These are phyloP conservation scores for Metopolophium dirhodum DNA, from an alignment of 1,140 invertebrate species.

Conservation along the genomic window DNA sequence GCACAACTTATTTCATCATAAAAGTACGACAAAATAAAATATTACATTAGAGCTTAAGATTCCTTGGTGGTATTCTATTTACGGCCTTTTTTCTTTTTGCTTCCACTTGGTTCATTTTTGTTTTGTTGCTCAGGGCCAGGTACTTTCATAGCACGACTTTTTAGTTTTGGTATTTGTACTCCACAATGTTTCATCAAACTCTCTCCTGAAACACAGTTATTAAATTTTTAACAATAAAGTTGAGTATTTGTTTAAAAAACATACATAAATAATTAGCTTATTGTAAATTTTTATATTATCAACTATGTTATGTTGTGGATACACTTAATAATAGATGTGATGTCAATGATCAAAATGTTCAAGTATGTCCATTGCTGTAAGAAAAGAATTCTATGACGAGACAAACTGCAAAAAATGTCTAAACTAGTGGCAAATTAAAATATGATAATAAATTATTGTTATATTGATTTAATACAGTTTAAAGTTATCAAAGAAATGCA, in stretches of 20 bases:
- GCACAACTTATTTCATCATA: neutral
- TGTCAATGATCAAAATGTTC: neutral
- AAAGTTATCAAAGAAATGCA: neutral
- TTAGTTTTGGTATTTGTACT: constrained; percentile 90
- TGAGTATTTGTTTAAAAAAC: too few species aligned
- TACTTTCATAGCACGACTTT: constrained; percentile 73
- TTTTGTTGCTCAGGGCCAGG: constrained; percentile 63
- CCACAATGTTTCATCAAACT: constrained; percentile 79
- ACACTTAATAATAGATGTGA: neutral
- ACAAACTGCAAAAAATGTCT: neutral
- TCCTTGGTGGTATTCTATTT: constrained; percentile 51
- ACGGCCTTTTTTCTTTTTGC: constrained; percentile 60
- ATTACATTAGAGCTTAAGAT: neutral
- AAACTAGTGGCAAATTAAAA: neutral
- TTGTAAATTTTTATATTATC: too few species aligned
- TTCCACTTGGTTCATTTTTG: constrained; percentile 60
- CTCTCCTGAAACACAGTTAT: constrained; percentile 9
- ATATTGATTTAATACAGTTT: neutral
- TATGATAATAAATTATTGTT: neutral
- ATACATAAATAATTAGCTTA: too few species aligned
- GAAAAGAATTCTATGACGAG: neutral
- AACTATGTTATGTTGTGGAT: too few species aligned
- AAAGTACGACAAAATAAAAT: neutral
- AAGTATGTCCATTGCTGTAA: neutral
- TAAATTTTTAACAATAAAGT: neutral